A percentile compares a stretch with the other conserved stretches of the same genome.
Conservation (phyloP, 2,113 vertebrate genomes). For the Nanorana parkeri region DNA sequence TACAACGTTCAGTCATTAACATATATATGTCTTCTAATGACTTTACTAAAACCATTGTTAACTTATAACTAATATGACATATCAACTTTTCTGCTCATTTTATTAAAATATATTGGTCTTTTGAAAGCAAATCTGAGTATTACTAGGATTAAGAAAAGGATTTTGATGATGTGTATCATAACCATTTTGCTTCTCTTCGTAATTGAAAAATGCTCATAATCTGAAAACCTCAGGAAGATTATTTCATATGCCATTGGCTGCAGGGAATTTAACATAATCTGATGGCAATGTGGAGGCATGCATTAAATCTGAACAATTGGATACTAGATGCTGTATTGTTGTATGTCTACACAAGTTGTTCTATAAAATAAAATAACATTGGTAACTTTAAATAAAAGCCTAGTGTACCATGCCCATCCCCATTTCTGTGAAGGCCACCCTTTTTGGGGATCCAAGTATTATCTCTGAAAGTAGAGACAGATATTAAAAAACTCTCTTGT, state of each 20-base stretch:
- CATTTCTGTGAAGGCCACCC: too few species aligned
- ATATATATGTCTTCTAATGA: too few species aligned
- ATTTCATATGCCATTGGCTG: slow-evolving; percentile 27
- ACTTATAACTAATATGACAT: too few species aligned
- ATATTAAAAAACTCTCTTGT: too few species aligned
- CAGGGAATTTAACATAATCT: background rate
- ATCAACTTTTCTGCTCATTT: background rate
- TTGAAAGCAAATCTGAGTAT: slow-evolving; percentile 24
- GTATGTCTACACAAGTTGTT: background rate
- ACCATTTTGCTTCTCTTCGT: slow-evolving; percentile 28
- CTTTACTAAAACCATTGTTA: too few species aligned
- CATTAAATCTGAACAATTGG: slow-evolving; percentile 35
- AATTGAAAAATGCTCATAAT: slow-evolving; percentile 42
- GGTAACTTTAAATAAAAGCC: too few species aligned
- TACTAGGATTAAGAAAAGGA: slow-evolving; percentile 12
- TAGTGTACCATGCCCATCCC: too few species aligned
- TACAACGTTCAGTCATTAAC: too few species aligned
- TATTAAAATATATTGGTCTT: slow-evolving; percentile 16
- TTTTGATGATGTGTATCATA: slow-evolving; percentile 36
- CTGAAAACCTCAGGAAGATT: slow-evolving; percentile 20
- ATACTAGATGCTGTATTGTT: background rate
- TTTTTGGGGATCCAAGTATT: too few species aligned
- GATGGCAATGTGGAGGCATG: background rate
- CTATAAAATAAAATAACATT: too few species aligned
- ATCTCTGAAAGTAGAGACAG: too few species aligned